Evolutionary conservation across 2,888 invertebrate genomes (phyloP).

Genomic region (Griposia aprilina): DNA sequence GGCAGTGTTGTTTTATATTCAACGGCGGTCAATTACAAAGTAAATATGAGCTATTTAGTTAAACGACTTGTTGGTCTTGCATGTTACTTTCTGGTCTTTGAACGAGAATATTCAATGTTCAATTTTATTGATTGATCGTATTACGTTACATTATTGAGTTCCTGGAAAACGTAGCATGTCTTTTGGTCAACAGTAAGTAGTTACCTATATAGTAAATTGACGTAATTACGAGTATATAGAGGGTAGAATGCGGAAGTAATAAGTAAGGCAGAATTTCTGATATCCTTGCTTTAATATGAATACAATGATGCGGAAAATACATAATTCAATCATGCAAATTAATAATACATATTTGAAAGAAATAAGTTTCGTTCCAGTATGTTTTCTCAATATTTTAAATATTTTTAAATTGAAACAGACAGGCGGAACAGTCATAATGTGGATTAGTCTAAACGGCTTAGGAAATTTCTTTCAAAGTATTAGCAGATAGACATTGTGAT

Average conservation of each 20-base stretch:
- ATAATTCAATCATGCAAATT: constrained; percentile 5
- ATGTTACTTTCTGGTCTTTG: constrained; percentile 53
- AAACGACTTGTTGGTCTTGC: constrained; percentile 68
- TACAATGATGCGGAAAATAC: neutral
- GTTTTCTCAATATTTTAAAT: constrained; percentile 25
- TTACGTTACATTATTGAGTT: constrained; percentile 40
- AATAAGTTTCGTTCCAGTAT: neutral
- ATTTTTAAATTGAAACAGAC: constrained; percentile 15
- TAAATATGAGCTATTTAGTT: constrained; percentile 72
- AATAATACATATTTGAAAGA: neutral
- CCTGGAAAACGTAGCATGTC: constrained; percentile 46
- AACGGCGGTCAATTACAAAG: constrained; percentile 80
- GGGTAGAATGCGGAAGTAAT: constrained; percentile 15
- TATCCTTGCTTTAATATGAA: constrained; percentile 16
- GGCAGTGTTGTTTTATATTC: constrained; percentile 80
- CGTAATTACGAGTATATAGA: constrained; percentile 43
- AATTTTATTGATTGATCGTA: constrained; percentile 65
- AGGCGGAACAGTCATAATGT: constrained; percentile 14
- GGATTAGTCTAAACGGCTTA: constrained; percentile 9
- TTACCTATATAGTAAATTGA: constrained; percentile 37
- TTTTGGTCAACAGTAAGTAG: constrained; percentile 38
- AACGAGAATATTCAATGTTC: constrained; percentile 62
- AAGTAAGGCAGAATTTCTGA: constrained; percentile 12
- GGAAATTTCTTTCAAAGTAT: neutral
- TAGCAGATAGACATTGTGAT: neutral